Base-by-base conservation (phyloP, 2,888 invertebrate species). In the Aleiodes leptofemur region DNA sequence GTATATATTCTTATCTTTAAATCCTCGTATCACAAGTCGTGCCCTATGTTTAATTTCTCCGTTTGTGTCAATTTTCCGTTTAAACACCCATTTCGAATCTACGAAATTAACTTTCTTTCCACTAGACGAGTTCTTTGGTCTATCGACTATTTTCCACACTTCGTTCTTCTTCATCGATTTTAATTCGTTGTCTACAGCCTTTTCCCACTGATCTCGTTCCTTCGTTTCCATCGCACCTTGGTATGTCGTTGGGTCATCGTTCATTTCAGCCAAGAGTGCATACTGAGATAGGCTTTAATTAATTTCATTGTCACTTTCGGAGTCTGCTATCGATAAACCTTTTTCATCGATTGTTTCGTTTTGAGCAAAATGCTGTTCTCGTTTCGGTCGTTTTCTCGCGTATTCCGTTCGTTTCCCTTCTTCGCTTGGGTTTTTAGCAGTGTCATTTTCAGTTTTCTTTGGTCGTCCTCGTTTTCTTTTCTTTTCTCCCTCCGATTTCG, bases 1-100 rank as follows among this genome's bases (percentile, higher is more conserved):
- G 56, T 72, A 80, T 66, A 78, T 74, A 9, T 1, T 77, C 77
- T 5, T 69, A 70, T 56, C 68, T 66, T 50, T 78, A 11, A 76
- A 81, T 1, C 78, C 81, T 9, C 74, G 74, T 4, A 53, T 53
- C 8, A 53, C 53, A 1, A 53, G 8, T 16, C 53, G 53, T 53
- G 16, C 53, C 9, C 16, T 16, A 7, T 13, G 14, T 53, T 16
- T 53, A 16, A 16, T 53, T 8, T 16, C 8, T 7, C 16, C 16
- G 43, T 43, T 43, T 11, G 43, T 43, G 61, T 16, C 9, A 6
- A 53, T 16, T 53, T 8, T 16, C 8, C 16, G 43, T 43, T 43
- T 43, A 8, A 43, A 43, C 0, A 43, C 43, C 43, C 43, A 43
- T 11, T 43, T 43, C 8, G 43, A 43, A 43, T 43, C 43, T 7